Evolutionary conservation across 2,797 vertebrate genomes (phyloP), one percentile per base, ranked within the genome.

Genomic region (Chelon labrosus): DNA sequence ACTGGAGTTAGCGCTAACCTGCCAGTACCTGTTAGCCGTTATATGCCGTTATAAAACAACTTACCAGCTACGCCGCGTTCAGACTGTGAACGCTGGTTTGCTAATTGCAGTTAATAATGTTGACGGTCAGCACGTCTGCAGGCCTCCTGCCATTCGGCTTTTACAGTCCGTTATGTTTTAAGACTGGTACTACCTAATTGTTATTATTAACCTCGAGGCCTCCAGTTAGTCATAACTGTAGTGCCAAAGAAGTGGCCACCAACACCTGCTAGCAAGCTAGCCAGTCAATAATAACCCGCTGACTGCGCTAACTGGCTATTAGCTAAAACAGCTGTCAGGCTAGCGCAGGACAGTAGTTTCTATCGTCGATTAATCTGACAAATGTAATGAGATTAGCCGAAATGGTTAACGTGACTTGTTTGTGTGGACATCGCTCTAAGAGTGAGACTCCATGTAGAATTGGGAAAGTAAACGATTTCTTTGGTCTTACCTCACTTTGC

Each of bases 401-500:
- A 65, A 9, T 1, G 49, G 0, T 5, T 10, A n/a, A 27, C 7
- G 19, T 1, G 17, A 31, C 0, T 14, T 17, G 1, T 5, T 4
- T 6, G 8, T 0, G 17, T 3, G 2, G 19, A 19, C 20, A 16
- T 27, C 2, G 6, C 0, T 13, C 35, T 7, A 17, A 19, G 0
- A 7, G 10, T 14, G 14, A 9, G 3, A 42, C 3, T 0, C 0
- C 9, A 11, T 17, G 9, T 0, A 47, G 2, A 5, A 35, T 35
- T 27, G 22, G 20, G 44, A 2, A 17, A 25, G 67, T 10, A 31
- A 14, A 41, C 4, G 0, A 14, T 51, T 20, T 17, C 3, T 44
- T 22, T 61, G 16, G n/a, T 63, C 86, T 90, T 90, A 90, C 92
- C 91, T 88, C 73, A 84, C 85, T 90, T 88, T 61, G 67, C 82